Conservation (phyloP, 2,113 vertebrate species). For the Aspidoscelis tigris region DNA sequence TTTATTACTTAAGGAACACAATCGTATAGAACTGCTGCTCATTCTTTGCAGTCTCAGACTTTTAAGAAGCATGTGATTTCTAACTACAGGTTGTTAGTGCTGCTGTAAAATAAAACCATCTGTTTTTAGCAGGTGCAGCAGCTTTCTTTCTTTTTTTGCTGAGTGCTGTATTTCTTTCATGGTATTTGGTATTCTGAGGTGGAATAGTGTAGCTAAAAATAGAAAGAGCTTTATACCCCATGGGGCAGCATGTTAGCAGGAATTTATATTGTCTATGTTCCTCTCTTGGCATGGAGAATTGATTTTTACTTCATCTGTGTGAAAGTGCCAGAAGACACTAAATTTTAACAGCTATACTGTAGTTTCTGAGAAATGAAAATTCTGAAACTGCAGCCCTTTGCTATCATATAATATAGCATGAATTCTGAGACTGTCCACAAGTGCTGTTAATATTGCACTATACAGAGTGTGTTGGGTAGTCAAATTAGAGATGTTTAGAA, state of each 20-base stretch:
- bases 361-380: slow-evolving; percentile 53
- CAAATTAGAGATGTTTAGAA: neutral
- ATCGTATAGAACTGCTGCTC: neutral
- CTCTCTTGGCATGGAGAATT: slow-evolving; percentile 76
- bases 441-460: slow-evolving; percentile 12
- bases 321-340: slow-evolving; percentile 74
- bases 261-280: slow-evolving; percentile 78
- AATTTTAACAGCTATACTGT: slow-evolving; percentile 39
- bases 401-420: neutral
- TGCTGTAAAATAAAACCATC: slow-evolving; percentile 52
- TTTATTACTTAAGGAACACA: neutral
- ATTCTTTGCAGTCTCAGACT: slow-evolving; percentile 5
- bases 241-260: slow-evolving; percentile 67
- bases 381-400: slow-evolving; percentile 38
- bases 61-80: slow-evolving; percentile 45
- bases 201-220: slow-evolving; percentile 83
- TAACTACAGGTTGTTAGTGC: slow-evolving; percentile 45
- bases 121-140: slow-evolving; percentile 45
- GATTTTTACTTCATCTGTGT: slow-evolving; percentile 70
- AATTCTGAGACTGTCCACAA: neutral
- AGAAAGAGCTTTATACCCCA: slow-evolving; percentile 68
- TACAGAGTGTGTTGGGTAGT: neutral
- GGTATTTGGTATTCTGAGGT: slow-evolving; percentile 74
- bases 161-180: slow-evolving; percentile 77
- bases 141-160: slow-evolving; percentile 58